Evolutionary conservation across 92 coral and sea anemone genomes (phyloP).

Genomic region (Epizoanthus illoricatus): DNA sequence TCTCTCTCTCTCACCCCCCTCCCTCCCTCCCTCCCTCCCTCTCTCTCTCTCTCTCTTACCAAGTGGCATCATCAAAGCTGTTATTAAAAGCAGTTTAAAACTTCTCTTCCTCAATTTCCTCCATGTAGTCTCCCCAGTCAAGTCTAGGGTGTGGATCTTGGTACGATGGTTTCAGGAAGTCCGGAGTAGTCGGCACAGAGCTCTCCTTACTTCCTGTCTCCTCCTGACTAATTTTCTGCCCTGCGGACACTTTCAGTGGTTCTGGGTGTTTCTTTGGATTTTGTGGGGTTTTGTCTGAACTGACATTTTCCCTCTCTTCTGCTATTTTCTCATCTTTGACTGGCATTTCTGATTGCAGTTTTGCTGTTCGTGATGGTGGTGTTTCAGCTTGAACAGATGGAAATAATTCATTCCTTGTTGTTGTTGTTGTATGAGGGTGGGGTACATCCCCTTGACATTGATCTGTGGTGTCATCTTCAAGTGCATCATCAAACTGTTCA

Average conservation of each 20-base stretch:
- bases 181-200: slow-evolving; percentile 62
- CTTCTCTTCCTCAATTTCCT: slow-evolving; percentile 21
- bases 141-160: slow-evolving; percentile 28
- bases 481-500: slow-evolving; percentile 18
- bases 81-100: neutral
- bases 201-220: neutral
- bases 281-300: neutral
- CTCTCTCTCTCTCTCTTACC: too few species aligned
- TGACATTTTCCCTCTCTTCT: neutral
- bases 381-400: neutral
- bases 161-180: slow-evolving; percentile 59
- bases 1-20: too few species aligned
- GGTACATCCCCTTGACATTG: neutral
- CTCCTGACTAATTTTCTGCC: neutral
- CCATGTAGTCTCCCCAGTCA: slow-evolving; percentile 37
- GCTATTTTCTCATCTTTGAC: neutral
- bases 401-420: neutral
- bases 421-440: neutral
- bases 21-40: too few species aligned
- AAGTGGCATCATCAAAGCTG: too few species aligned
- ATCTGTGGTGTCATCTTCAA: neutral
- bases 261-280: slow-evolving; percentile 14
- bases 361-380: neutral
- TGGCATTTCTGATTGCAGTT: too few species aligned
- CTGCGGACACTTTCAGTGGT: slow-evolving; percentile 17